Conservation (phyloP, 2,888 invertebrate species). For the Alitta virens region DNA sequence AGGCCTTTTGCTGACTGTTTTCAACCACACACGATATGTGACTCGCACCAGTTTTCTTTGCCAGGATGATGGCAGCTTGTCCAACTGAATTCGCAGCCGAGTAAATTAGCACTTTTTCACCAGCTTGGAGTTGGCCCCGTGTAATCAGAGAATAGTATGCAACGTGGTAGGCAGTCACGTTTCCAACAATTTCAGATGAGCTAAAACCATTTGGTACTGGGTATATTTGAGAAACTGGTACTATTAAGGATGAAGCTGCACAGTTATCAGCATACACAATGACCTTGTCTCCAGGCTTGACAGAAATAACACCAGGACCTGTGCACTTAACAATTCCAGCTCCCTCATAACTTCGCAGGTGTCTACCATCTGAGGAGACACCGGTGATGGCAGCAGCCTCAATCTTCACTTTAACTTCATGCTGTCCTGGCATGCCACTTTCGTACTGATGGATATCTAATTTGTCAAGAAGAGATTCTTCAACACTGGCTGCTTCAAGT, state of each 20-base stretch:
- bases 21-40: not conserved
- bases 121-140: not conserved
- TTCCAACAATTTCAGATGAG: not conserved
- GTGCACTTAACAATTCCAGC: slow-evolving; percentile 4
- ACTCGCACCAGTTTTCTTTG: slow-evolving; percentile 1
- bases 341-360: not conserved
- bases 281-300: slow-evolving; percentile 3
- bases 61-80: slow-evolving; percentile 1
- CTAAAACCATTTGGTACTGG: not conserved
- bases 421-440: not conserved
- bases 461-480: not conserved
- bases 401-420: not conserved
- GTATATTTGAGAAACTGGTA: not conserved
- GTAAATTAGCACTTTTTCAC: not conserved
- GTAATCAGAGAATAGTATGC: not conserved
- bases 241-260: not conserved
- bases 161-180: not conserved
- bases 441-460: not conserved
- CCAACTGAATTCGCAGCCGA: not conserved
- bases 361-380: not conserved
- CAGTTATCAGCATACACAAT: slow-evolving; percentile 5
- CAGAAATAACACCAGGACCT: not conserved
- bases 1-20: not conserved
- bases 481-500: not conserved
- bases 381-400: not conserved